These are phyloP conservation scores for Steromphala cineraria DNA, from an alignment of 2,888 invertebrate species.

Conservation along the genomic window DNA sequence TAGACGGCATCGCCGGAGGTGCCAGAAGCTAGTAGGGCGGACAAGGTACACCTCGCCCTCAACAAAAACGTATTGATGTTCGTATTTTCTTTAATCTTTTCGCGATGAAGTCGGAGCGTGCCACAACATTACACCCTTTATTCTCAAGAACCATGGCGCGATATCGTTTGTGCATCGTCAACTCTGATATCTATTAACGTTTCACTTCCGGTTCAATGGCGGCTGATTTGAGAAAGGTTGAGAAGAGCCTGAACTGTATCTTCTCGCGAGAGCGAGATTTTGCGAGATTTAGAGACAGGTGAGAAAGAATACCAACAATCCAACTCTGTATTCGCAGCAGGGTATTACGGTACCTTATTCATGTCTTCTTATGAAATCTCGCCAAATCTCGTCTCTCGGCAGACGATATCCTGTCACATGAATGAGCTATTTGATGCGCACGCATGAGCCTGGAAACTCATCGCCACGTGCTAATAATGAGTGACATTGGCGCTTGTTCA, in stretches of 20 bases:
- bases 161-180: neutral
- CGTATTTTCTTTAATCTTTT: constrained; percentile 1
- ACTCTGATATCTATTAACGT: neutral
- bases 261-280: too few species aligned
- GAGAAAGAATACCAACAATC: too few species aligned
- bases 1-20: neutral
- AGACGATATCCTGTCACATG: neutral
- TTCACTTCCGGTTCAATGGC: constrained; percentile 10
- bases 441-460: neutral
- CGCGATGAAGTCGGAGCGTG: constrained; percentile 13
- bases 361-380: too few species aligned
- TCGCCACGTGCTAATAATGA: neutral
- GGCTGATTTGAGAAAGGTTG: neutral
- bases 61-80: neutral
- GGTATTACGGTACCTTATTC: too few species aligned
- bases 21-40: neutral
- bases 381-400: too few species aligned
- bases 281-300: too few species aligned
- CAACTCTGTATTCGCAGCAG: too few species aligned
- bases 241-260: too few species aligned
- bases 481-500: neutral
- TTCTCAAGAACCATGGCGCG: neutral
- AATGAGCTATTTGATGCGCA: neutral
- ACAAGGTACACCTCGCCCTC: neutral
- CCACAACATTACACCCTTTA: neutral